Evolutionary conservation across 2,113 vertebrate species (phyloP), one percentile per base, ranked within the genome.

Genomic region (Onychostoma macrolepis): DNA sequence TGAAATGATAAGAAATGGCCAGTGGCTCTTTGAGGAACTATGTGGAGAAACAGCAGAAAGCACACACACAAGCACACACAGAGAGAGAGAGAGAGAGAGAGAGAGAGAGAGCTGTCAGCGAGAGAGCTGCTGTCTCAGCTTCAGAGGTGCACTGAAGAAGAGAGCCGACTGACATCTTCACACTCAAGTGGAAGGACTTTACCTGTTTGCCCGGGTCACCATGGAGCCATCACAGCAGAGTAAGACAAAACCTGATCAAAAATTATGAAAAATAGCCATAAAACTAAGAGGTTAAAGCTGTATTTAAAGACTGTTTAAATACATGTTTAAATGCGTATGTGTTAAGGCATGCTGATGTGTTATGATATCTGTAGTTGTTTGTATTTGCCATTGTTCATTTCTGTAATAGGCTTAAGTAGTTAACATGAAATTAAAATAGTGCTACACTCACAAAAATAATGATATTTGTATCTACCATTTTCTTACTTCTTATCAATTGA

Each of bases 51-150:
- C 69, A 77, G 61, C 4, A 28, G 71, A 77, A 56, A 38, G 58
- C 58, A 61, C 21, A 61, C 24, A n/a, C 56, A 58, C 21, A 58
- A 7, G 10, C 21, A 61, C 24, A 61, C 21, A 58, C n/a, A n/a
- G n/a, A n/a, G 12, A 48, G 12, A 48, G 12, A 48, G 12, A 48
- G 12, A 48, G 45, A 48, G 45, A 15, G 45, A 48, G 45, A 15
- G 45, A 48, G 45, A 48, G 45, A 48, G 13, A 38, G 69, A 72
- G 19, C 24, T 63, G 36, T 77, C 53, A 86, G 24, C 6, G n/a
- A 58, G 56, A 56, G 65, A 50, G 78, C 61, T 89, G 78, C 86
- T 87, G 85, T 36, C 45, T 85, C 86, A 87, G 86, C 83, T 82
- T 6, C 19, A 58, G 11, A 48, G 75, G 45, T 24, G 69, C 71